Conservation (phyloP, 2,888 invertebrate genomes). For the Stenodera caucasica region DNA sequence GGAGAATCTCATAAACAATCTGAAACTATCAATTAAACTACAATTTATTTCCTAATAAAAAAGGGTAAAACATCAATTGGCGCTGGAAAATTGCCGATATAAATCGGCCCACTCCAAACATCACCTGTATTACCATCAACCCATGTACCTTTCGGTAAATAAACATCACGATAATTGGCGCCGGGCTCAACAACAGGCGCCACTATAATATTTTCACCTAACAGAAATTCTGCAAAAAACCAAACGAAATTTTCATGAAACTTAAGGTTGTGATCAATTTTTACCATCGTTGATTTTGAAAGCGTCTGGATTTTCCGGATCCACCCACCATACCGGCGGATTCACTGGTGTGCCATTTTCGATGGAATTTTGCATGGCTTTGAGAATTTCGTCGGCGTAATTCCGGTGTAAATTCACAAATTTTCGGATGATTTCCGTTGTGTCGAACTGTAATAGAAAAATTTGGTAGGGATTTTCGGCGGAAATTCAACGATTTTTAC, state of each 20-base stretch:
- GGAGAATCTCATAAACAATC: too few relatives aligned
- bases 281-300: conserved; percentile 63
- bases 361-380: conserved; percentile 64
- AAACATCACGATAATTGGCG: conserved; percentile 67
- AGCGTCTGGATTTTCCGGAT: conserved; percentile 67
- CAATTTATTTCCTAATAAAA: conserved; percentile 54
- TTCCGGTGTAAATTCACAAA: conserved; percentile 68
- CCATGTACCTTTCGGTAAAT: conserved; percentile 77
- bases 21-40: background rate
- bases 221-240: conserved; percentile 68
- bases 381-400: conserved; percentile 64
- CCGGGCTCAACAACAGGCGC: conserved; percentile 74
- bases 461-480: too few relatives aligned
- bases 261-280: background rate
- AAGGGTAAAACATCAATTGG: conserved; percentile 70
- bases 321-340: conserved; percentile 84
- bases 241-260: background rate
- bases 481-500: too few relatives aligned
- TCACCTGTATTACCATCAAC: conserved; percentile 61
- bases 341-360: conserved; percentile 71
- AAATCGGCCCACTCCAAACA: conserved; percentile 61
- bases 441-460: conserved; percentile 53
- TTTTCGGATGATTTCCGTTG: conserved; percentile 64
- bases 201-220: conserved; percentile 76
- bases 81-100: conserved; percentile 67